Evolutionary conservation across 2,113 vertebrate genomes (phyloP).

Genomic region (Ochotona princeps): DNA sequence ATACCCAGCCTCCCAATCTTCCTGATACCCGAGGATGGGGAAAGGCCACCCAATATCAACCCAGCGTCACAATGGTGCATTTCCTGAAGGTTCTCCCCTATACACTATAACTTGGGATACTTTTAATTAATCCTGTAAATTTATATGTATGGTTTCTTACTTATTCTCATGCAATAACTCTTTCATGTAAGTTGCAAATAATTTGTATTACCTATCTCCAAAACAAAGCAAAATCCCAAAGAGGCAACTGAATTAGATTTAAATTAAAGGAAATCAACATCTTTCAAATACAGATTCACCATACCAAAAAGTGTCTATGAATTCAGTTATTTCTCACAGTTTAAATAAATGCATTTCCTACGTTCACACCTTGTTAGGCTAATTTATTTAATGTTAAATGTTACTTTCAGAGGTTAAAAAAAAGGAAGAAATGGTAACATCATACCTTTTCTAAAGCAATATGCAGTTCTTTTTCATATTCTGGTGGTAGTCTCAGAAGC

Average conservation of each 20-base stretch:
- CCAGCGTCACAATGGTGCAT: too few relatives aligned
- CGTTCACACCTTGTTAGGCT: slow-evolving; percentile 11
- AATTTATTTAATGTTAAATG: slow-evolving; percentile 45
- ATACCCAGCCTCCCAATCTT: too few relatives aligned
- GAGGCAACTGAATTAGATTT: neutral
- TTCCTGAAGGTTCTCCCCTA: too few relatives aligned
- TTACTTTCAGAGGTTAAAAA: slow-evolving; percentile 48
- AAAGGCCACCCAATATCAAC: too few relatives aligned
- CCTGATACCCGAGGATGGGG: too few relatives aligned
- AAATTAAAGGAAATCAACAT: slow-evolving; percentile 3
- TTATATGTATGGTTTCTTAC: neutral
- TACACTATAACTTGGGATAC: too few relatives aligned
- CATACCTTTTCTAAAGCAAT: slow-evolving; percentile 95
- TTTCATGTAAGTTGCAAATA: slow-evolving; percentile 29
- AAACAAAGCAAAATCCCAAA: neutral
- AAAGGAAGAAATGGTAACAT: slow-evolving; percentile 31
- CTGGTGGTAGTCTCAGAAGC: slow-evolving; percentile 92
- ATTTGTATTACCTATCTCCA: neutral
- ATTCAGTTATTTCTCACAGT: neutral
- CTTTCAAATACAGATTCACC: neutral
- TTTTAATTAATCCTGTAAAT: slow-evolving; percentile 13
- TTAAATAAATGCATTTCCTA: slow-evolving; percentile 41
- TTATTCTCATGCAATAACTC: slow-evolving; percentile 27
- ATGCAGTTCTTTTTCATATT: slow-evolving; percentile 94
- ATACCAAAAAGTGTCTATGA: neutral